Conservation (phyloP, 1,140 invertebrate species). For the Dinothrombium tinctorium region DNA sequence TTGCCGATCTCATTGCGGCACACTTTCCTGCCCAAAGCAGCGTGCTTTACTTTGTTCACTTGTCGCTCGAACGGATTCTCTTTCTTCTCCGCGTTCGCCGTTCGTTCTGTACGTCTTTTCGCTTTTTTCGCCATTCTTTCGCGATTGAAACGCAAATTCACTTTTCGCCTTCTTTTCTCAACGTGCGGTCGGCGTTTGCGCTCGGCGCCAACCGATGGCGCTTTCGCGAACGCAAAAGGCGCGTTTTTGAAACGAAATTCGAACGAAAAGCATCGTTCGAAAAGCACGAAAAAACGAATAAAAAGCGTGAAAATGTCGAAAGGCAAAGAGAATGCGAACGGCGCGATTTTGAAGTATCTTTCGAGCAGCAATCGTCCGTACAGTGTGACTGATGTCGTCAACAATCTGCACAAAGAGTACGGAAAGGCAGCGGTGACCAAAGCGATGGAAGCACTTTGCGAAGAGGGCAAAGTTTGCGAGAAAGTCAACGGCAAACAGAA, state of each 20-base stretch:
- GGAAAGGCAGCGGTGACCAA: constrained; percentile 43
- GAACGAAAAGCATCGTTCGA: too few species aligned
- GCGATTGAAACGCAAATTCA: too few species aligned
- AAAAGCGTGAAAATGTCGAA: not conserved
- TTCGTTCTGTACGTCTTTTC: too few species aligned
- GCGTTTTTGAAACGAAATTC: too few species aligned
- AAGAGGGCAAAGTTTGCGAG: constrained; percentile 22
- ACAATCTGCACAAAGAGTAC: constrained; percentile 49
- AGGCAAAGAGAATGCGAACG: constrained; percentile 3
- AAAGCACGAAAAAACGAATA: too few species aligned
- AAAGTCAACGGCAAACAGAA: constrained; percentile 61
- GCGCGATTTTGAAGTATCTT: constrained; percentile 38
- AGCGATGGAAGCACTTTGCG: constrained; percentile 36
- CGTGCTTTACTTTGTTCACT: constrained; percentile 60
- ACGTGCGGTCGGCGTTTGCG: too few species aligned
- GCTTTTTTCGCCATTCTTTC: too few species aligned
- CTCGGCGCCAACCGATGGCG: too few species aligned
- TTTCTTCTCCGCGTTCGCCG: too few species aligned
- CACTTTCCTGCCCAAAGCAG: constrained; percentile 44
- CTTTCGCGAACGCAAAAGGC: too few species aligned
- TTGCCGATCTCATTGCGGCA: constrained; percentile 55
- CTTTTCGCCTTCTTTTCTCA: too few species aligned
- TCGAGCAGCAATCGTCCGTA: constrained; percentile 51
- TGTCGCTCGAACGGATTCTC: too few species aligned
- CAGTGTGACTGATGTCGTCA: constrained; percentile 50